Percentiles rank a stretch among this genome's conserved stretches.
phyloP scores from a whole-genome alignment of 2,113 vertebrate species.

The Acrocephalus kingi region DNA sequence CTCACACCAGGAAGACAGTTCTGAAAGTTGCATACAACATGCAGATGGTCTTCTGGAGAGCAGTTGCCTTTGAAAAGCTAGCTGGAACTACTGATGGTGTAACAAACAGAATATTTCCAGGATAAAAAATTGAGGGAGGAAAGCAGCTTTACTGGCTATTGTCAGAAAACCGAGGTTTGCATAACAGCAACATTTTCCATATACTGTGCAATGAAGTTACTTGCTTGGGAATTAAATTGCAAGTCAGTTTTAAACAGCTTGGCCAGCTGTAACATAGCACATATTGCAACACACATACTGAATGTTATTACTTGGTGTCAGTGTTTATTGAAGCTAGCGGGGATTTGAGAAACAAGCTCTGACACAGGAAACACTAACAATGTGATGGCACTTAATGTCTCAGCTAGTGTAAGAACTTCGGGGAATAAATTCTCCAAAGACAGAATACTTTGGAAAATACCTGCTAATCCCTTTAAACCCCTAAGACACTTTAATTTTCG shows the following conservation, averaged over 20 bases:
- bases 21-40: background rate
- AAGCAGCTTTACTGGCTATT: background rate
- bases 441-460: conserved; percentile 6
- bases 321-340: background rate
- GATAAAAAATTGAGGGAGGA: background rate
- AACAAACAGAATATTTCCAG: conserved; percentile 19
- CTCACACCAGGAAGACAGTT: background rate
- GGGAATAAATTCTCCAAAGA: background rate
- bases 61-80: background rate
- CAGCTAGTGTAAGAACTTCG: background rate
- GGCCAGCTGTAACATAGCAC: conserved; percentile 37
- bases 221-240: conserved; percentile 27
- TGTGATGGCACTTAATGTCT: background rate
- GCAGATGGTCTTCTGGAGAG: background rate
- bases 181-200: conserved; percentile 19
- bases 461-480: background rate
- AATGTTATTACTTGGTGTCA: conserved; percentile 18
- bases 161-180: conserved; percentile 10
- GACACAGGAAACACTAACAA: background rate
- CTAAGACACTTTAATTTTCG: background rate
- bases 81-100: background rate
- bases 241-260: background rate
- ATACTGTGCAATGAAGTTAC: background rate
- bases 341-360: conserved; percentile 28
- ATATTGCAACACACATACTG: conserved; percentile 16